Base-by-base conservation (phyloP, 2,888 invertebrate genomes). In the Biston betularia region DNA sequence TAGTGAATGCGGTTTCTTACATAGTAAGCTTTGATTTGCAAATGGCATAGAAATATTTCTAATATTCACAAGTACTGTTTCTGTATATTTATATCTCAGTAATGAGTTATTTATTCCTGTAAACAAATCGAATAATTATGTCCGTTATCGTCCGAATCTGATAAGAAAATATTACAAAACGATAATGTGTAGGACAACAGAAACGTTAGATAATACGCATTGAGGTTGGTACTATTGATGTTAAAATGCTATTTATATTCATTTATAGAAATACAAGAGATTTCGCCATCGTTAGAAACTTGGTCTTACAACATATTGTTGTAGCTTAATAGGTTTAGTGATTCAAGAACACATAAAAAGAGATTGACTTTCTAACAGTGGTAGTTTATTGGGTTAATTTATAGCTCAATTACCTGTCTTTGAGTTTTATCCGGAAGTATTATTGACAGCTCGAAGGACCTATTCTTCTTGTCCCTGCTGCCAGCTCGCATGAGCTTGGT, bases 391-490 rank as follows among this genome's bases (percentile, higher is more conserved):
- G 53, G n/a, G 10, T 15, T 42, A 40, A 42, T 48, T 42, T 40
- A 54, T 34, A 60, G n/a, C 14, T 49, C 46, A 62, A 84, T 92
- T 88, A 96, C 96, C 93, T 95, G 95, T 88, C 94, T 94, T 79
- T 95, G 95, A 10, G 95, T 94, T 88, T 95, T 95, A 80, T 96
- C 95, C 42, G 96, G 96, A 48, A 95, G 94, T 78, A 95, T 95
- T 68, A 95, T 93, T 12, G 95, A 95, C 65, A 96, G 93, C 75
- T 95, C 95, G 75, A 95, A 94, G 54, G 94, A 87, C 77, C 94
- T 90, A 72, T 94, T 94, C 78, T 94, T 95, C 76, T 95, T 94
- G 77, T 95, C 94, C 40, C 94, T 90, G 72, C 92, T 94, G 52
- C 94, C 95, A 63, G 95, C 89, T 70, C 92, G 90, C 78, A 95